Base-by-base conservation (phyloP, 1,140 invertebrate species). In the Cydia fagiglandana region DNA sequence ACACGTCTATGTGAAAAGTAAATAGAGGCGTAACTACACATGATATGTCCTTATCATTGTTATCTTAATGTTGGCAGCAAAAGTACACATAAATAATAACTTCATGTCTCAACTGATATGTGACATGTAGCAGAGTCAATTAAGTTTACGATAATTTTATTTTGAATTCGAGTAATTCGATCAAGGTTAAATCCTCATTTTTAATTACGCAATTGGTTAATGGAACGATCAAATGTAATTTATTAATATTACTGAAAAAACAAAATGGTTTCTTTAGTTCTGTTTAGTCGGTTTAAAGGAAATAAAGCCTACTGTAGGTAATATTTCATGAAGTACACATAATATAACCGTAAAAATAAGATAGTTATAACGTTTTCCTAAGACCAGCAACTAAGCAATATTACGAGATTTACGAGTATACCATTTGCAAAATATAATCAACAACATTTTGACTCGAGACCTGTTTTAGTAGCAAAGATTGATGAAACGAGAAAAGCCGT, bases 401-500 rank as follows among this genome's bases (percentile, higher is more conserved):
- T 7, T 17, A 17, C 12, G 13, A 47, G 45, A 13, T 13, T 47
- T 15, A 47, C 45, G 13, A 47, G 41, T 45, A 47, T 41, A 56
- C 4, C 17, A 61, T 20, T 61, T 3, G 56, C 9, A 24, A 61
- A 61, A 61, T 24, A 61, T 61, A 61, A 24, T 61, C 56, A 20
- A 61, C 56, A 61, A 24, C 20, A 68, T 70, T 38, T 34, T 17
- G 34, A 41, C 66, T 2, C 34, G 4, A 34, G 7, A 70, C 66
- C 66, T n/a, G 66, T 70, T 70, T 41, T 70, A n/a, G 66, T 41
- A 38, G 66, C 34, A 70, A 17, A 70, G 66, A 70, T 70, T 70
- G 45, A 70, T 70, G 66, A 70, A 70, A 70, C 66, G 66, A 38
- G 66, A 70, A 70, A 70, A 70, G 66, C 17, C 34, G 66, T 41